Evolutionary conservation across 2,797 vertebrate species (phyloP), one percentile per base, ranked within the genome.

Genomic region (Sciurus carolinensis): DNA sequence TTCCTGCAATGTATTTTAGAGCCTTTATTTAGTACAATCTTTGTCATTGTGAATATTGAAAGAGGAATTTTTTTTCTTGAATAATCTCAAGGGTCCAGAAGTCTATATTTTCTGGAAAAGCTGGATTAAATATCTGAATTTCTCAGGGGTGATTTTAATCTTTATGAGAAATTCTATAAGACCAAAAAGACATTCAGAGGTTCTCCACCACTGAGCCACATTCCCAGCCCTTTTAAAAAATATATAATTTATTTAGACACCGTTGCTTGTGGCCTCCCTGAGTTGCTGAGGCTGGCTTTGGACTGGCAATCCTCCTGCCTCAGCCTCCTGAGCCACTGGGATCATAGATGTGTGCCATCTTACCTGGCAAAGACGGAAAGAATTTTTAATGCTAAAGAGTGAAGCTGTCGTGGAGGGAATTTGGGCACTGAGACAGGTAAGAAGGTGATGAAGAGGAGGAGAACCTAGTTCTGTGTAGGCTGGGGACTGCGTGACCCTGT

Each of bases 81-180:
- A 14, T 30, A 30, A 33, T 66, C 30, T 33, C 14, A 4, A 66
- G 14, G 30, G 64, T 15, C 30, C 1, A 59, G 57, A 54, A 18
- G 52, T 54, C 52, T 54, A 6, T 54, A 54, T 54, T 54, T 54
- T 54, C 52, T 54, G 52, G 52, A 81, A 85, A 91, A 88, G 12
- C 18, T 75, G 2, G 9, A 33, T 87, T 82, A 72, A 95, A 92
- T 94, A 84, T 76, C 13, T 93, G 36, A 88, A 77, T 42, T 88
- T 88, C 17, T 30, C n/a, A 64, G 33, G 12, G 28, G 8, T 76
- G 26, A 73, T 62, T 64, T 94, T 94, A 24, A 83, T 72, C 92
- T 95, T 85, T 42, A 95, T 69, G 13, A 33, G 75, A 92, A 86
- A 75, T 83, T 87, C 66, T 87, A 50, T 52, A 90, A 89, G 47